phyloP scores from a whole-genome alignment of 2,797 vertebrate genomes.

The Sylvilagus floridanus region DNA sequence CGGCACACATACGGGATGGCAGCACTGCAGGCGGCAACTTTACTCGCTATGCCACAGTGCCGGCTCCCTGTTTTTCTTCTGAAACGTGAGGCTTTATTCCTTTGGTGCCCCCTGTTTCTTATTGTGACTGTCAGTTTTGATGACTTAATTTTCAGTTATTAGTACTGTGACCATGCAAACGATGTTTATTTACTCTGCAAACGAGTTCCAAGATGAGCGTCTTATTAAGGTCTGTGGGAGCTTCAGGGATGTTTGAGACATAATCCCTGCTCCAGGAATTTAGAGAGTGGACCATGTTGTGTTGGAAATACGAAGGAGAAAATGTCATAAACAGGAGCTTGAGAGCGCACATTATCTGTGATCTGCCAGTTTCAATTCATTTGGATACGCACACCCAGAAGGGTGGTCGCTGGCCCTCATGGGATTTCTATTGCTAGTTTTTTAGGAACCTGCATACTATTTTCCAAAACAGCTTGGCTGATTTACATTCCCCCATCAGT shows the following conservation, averaged over 20 bases:
- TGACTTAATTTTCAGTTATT: not conserved
- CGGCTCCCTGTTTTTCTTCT: slow-evolving; percentile 11
- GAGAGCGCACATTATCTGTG: not conserved
- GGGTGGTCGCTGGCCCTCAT: not conserved
- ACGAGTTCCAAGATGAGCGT: not conserved
- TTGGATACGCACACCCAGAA: not conserved
- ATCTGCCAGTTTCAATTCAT: not conserved
- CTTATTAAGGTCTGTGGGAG: not conserved
- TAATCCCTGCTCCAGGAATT: not conserved
- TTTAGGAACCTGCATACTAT: not conserved
- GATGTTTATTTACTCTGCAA: not conserved
- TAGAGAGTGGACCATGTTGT: slow-evolving; percentile 14
- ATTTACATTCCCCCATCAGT: too few relatives aligned
- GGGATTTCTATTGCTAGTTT: not conserved
- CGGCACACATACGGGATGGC: too few relatives aligned
- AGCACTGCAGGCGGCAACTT: too few relatives aligned
- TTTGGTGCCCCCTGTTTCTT: not conserved
- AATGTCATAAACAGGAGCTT: not conserved
- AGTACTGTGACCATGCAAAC: not conserved
- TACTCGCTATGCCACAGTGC: too few relatives aligned
- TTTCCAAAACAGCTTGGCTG: not conserved
- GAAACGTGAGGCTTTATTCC: slow-evolving; percentile 20
- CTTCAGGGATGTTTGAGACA: not conserved
- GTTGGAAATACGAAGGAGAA: slow-evolving; percentile 29
- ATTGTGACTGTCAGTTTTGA: slow-evolving; percentile 22